phyloP scores from a whole-genome alignment of 2,113 vertebrate species.

The Dipodomys spectabilis region DNA sequence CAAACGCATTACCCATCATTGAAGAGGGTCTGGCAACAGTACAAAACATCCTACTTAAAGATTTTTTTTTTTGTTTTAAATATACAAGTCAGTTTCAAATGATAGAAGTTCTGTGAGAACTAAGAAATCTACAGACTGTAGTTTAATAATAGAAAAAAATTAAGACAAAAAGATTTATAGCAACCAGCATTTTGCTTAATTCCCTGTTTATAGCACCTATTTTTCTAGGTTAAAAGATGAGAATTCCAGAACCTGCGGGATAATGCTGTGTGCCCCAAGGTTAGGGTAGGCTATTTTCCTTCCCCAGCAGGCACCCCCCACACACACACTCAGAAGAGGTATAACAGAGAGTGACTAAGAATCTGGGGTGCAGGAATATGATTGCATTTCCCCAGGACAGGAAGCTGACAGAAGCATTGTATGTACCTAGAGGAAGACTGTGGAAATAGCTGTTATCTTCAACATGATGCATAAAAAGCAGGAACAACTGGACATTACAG shows the following conservation, averaged over 20 bases:
- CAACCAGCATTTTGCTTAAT: slow-evolving; percentile 81
- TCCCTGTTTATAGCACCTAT: slow-evolving; percentile 81
- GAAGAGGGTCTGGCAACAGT: slow-evolving; percentile 70
- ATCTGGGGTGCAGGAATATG: neutral
- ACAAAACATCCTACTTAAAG: slow-evolving; percentile 72
- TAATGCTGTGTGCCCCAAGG: slow-evolving; percentile 2
- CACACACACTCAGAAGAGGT: slow-evolving; percentile 7
- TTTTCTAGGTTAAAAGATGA: slow-evolving; percentile 76
- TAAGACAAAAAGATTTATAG: slow-evolving; percentile 79
- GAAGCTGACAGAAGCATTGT: slow-evolving; percentile 49
- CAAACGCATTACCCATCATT: slow-evolving; percentile 72
- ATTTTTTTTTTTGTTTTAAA: slow-evolving; percentile 49
- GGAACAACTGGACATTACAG: slow-evolving; percentile 29
- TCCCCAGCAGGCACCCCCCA: neutral
- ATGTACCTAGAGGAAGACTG: neutral
- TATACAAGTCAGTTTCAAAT: slow-evolving; percentile 78
- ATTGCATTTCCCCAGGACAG: slow-evolving; percentile 39
- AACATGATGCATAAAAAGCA: slow-evolving; percentile 65
- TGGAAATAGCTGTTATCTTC: slow-evolving; percentile 41
- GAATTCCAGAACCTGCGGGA: slow-evolving; percentile 60
- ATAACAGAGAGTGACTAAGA: slow-evolving; percentile 30
- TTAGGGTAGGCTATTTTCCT: neutral
- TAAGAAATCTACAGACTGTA: slow-evolving; percentile 76
- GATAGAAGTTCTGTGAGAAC: slow-evolving; percentile 77
- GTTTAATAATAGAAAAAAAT: slow-evolving; percentile 76